Evolutionary conservation across 2,113 vertebrate species (phyloP).

Genomic region (Cephalopterus ornatus): DNA sequence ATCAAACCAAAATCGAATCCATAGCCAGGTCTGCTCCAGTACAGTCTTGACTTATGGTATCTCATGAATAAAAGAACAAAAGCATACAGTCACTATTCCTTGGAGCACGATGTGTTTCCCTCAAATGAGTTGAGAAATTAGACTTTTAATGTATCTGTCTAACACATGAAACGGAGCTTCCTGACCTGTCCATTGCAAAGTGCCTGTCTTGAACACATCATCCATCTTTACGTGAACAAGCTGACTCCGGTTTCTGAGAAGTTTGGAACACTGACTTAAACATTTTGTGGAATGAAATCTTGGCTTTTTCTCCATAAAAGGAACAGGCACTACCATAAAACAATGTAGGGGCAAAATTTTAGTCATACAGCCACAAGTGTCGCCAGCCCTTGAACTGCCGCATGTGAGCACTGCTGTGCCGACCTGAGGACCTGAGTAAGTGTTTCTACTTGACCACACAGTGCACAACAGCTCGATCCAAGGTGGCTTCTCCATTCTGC

Average conservation of each 20-base stretch:
- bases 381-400: neutral
- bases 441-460: neutral
- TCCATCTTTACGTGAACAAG: neutral
- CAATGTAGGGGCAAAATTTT: neutral
- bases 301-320: neutral
- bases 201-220: neutral
- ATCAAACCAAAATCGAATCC: constrained; percentile 8
- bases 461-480: neutral
- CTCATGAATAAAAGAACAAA: neutral
- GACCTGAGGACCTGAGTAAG: neutral
- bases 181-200: constrained; percentile 9
- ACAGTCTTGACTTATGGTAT: neutral
- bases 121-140: constrained; percentile 1
- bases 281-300: neutral
- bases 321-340: neutral
- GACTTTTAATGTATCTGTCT: neutral
- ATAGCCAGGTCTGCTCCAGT: neutral
- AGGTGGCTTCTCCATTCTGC: neutral
- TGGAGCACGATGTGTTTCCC: neutral
- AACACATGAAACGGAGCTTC: neutral
- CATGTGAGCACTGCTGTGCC: neutral
- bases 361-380: neutral
- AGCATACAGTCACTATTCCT: neutral
- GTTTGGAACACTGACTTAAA: neutral
- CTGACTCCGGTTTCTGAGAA: neutral